Evolutionary conservation across 2,888 invertebrate species (phyloP), one percentile per base, ranked within the genome.

Genomic region (Phasia obesa): DNA sequence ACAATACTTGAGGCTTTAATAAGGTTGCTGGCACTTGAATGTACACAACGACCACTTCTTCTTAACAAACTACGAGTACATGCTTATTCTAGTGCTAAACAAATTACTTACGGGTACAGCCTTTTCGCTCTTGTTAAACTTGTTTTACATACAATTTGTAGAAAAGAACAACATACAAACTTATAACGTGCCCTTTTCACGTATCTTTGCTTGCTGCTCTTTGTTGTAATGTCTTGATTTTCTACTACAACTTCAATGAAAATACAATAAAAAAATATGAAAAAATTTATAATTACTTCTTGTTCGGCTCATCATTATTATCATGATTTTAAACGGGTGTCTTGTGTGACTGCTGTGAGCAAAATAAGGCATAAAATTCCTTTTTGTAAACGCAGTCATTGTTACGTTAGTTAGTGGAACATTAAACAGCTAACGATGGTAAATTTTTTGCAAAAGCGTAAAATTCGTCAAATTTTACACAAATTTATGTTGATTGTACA

Each of bases 361-460:
- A 4, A 44, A 55, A 55, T n/a, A 4, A 13, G 1, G 38, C 38
- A 15, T n/a, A 42, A 42, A 42, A 7, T 44, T 44, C 15, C 44
- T 19, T 70, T n/a, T 70, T 27, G 47, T 31, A 57, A 0, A 47
- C 21, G 31, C 27, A 19, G 44, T 21, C 31, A 70, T 70, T 31
- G 55, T 19, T n/a, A 47, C 19, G 31, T 17, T 31, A 31, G 19
- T 57, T 31, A 70, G 47, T 47, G 17, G 31, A 17, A 59, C 21
- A 51, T 59, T 65, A 59, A 55, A 67, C 13, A 21, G 25, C 53
- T 62, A 71, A 67, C 27, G 69, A 67, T 62, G 76, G 62, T 71
- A 71, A 81, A 60, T 75, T 49, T 67, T 73, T 57, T 70, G n/a
- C 44, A 65, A 70, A 65, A 59, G 64, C 81, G 25, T 71, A 44